These are phyloP conservation scores for Fragum sueziense DNA, from an alignment of 2,888 invertebrate species.

Conservation along the genomic window DNA sequence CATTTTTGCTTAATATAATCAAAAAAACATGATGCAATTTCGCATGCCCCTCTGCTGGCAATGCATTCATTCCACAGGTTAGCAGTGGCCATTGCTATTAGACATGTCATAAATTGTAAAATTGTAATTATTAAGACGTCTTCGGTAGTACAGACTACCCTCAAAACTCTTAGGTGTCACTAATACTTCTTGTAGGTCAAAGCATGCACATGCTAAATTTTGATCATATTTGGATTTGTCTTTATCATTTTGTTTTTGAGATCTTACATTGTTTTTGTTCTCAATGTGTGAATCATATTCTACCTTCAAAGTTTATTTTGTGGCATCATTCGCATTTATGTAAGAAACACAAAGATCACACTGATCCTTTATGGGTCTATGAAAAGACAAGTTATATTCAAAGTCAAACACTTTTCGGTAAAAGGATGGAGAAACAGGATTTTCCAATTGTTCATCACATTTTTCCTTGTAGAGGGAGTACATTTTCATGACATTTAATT, in stretches of 20 bases:
- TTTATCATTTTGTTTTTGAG: slow-evolving; percentile 35
- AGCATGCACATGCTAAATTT: slow-evolving; percentile 22
- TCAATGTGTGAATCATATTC: slow-evolving; percentile 32
- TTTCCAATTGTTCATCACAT: slow-evolving; percentile 20
- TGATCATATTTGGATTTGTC: neutral
- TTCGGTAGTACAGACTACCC: slow-evolving; percentile 20
- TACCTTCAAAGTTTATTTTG: neutral
- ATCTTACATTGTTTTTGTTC: slow-evolving; percentile 31
- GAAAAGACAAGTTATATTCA: slow-evolving; percentile 51
- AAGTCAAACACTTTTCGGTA: slow-evolving; percentile 45
- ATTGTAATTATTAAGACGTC: slow-evolving; percentile 34
- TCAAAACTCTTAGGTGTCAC: slow-evolving; percentile 30
- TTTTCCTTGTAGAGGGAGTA: slow-evolving; percentile 45
- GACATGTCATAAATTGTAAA: slow-evolving; percentile 41
- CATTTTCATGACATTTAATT: slow-evolving; percentile 53
- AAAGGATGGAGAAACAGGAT: slow-evolving; percentile 29
- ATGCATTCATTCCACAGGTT: slow-evolving; percentile 45
- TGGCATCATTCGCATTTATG: slow-evolving; percentile 4
- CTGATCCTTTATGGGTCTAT: slow-evolving; percentile 55
- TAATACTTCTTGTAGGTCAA: slow-evolving; percentile 45
- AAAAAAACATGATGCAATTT: slow-evolving; percentile 40
- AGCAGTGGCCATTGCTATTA: slow-evolving; percentile 27
- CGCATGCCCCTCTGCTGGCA: slow-evolving; percentile 32
- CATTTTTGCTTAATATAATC: slow-evolving; percentile 6
- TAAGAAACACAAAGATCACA: slow-evolving; percentile 42